These are phyloP conservation scores for Eupithecia tripunctaria DNA, from an alignment of 2,888 invertebrate species.

Conservation along the genomic window DNA sequence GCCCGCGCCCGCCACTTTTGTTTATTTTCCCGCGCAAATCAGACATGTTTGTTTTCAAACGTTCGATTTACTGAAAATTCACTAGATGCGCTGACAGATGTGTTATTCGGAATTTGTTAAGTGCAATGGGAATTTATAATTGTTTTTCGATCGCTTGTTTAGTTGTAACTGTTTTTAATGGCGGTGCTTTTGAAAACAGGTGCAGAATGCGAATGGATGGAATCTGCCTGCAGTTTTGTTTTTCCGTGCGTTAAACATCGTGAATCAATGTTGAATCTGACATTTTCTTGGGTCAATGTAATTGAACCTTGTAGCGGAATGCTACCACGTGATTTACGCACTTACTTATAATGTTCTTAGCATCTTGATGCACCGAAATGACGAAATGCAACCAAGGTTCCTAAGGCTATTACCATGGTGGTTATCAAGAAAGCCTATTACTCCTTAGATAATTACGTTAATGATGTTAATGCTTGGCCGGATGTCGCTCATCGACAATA, in stretches of 20 bases:
- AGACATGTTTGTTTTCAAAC: constrained; percentile 72
- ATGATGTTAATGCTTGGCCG: too few relatives aligned
- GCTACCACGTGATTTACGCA: not conserved
- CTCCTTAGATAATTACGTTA: too few relatives aligned
- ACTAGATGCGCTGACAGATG: constrained; percentile 72
- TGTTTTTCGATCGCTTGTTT: constrained; percentile 28
- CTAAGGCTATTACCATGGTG: too few relatives aligned
- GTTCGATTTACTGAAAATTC: constrained; percentile 77
- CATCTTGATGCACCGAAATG: not conserved
- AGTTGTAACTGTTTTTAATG: constrained; percentile 5
- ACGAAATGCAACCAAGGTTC: too few relatives aligned
- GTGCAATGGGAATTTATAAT: constrained; percentile 37
- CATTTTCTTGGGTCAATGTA: constrained; percentile 13
- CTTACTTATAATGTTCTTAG: not conserved
- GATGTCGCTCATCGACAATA: too few relatives aligned
- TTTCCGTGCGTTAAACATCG: constrained; percentile 12
- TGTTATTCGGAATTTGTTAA: constrained; percentile 56
- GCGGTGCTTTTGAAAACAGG: constrained; percentile 7
- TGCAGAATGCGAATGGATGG: not conserved
- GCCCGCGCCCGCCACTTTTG: constrained; percentile 62
- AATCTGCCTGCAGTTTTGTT: constrained; percentile 25
- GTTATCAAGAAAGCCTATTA: too few relatives aligned
- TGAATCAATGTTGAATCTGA: constrained; percentile 19
- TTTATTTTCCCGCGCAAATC: constrained; percentile 61
- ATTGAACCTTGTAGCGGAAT: constrained; percentile 23